Conservation (phyloP, 2,797 vertebrate species). For the Fistularia commersonii region DNA sequence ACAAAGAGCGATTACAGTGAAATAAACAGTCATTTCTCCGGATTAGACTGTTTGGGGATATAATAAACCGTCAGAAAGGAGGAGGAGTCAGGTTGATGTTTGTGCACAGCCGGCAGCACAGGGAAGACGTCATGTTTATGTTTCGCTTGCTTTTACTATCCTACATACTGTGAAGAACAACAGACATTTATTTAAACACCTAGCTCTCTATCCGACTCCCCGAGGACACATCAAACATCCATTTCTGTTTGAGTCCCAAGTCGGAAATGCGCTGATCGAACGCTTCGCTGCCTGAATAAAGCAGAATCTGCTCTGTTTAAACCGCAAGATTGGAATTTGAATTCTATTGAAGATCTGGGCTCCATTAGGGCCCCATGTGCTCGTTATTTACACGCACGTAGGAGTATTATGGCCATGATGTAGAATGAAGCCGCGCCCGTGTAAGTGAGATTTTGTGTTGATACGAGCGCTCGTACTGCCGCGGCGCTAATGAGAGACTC, state of each 20-base stretch:
- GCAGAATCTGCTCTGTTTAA: constrained; percentile 15
- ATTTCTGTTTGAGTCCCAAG: constrained; percentile 39
- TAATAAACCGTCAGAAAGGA: too few species aligned
- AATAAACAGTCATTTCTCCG: too few species aligned
- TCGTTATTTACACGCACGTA: constrained; percentile 4
- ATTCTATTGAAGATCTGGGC: constrained; percentile 28
- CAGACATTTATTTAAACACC: constrained; percentile 35
- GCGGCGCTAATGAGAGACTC: constrained; percentile 63
- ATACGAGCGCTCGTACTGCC: constrained; percentile 25
- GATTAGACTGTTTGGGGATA: too few species aligned
- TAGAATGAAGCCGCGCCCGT: constrained; percentile 11
- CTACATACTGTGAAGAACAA: constrained; percentile 11
- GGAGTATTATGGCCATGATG: constrained; percentile 11
- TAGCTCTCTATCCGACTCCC: constrained; percentile 28
- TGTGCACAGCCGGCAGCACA: too few species aligned
- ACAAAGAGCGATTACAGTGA: too few species aligned
- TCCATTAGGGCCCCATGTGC: constrained; percentile 2
- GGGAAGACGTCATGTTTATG: too few species aligned
- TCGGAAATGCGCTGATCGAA: constrained; percentile 34
- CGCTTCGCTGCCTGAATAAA: constrained; percentile 38
- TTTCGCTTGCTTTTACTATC: constrained; percentile 16
- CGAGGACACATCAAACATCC: constrained; percentile 46
- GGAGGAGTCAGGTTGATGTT: too few species aligned
- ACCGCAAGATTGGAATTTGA: constrained; percentile 26
- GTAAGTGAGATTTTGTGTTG: constrained; percentile 12